A percentile compares a stretch with the other conserved stretches of the same genome.
Conservation (phyloP, 2,113 vertebrate genomes). For the Cromileptes altivelis region DNA sequence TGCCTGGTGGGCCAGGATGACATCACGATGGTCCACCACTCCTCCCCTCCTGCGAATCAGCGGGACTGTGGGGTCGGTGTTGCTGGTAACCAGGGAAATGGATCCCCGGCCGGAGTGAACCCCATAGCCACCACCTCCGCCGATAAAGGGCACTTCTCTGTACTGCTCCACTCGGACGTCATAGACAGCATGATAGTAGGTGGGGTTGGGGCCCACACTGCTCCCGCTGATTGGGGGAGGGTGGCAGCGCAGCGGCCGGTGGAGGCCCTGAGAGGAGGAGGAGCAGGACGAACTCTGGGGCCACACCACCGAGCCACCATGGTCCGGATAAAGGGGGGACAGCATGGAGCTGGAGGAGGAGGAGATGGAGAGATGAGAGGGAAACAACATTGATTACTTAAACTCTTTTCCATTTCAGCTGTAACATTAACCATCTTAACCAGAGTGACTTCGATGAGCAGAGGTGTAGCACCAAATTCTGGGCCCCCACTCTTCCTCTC, state of each 20-base stretch:
- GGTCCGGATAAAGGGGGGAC: constrained; percentile 78
- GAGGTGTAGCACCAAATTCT: too few species aligned
- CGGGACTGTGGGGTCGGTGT: constrained; percentile 69
- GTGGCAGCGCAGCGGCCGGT: constrained; percentile 58
- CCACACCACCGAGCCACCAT: constrained; percentile 80
- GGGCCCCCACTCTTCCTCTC: too few species aligned
- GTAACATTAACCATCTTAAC: background rate
- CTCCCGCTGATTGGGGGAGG: constrained; percentile 77
- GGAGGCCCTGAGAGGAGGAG: constrained; percentile 67
- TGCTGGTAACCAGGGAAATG: constrained; percentile 46
- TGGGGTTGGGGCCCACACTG: constrained; percentile 82
- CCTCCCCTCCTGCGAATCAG: constrained; percentile 85
- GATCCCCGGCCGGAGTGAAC: constrained; percentile 59
- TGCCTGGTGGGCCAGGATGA: constrained; percentile 91
- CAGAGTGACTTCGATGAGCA: too few species aligned
- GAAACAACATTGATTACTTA: background rate
- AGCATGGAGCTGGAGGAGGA: constrained; percentile 77
- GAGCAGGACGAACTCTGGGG: constrained; percentile 70
- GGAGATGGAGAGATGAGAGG: background rate
- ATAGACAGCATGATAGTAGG: constrained; percentile 84
- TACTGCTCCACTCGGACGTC: constrained; percentile 78
- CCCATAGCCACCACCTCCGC: constrained; percentile 37
- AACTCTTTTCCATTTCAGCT: background rate
- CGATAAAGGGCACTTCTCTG: constrained; percentile 70
- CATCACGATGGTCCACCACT: constrained; percentile 89